Evolutionary conservation across 2,888 invertebrate species (phyloP).

Genomic region (Polyommatus iphigenia): DNA sequence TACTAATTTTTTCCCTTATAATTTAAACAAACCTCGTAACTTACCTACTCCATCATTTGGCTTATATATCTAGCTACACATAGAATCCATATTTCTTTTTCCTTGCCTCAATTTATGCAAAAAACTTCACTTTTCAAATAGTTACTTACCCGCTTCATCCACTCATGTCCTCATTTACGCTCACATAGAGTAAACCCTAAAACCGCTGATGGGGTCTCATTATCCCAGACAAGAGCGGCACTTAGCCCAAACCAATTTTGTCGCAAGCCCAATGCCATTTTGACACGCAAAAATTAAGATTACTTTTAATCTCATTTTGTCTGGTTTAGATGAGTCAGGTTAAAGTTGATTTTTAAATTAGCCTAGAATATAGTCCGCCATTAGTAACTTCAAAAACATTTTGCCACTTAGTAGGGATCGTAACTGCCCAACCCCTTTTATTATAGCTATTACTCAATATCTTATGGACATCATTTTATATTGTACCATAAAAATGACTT

Average conservation of each 20-base stretch:
- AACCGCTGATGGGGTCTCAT: not conserved
- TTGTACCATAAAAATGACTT: not conserved
- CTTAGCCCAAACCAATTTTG: not conserved
- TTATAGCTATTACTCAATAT: not conserved
- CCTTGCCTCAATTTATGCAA: too few species aligned
- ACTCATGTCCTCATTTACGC: not conserved
- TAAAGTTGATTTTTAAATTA: too few species aligned
- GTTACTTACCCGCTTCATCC: too few species aligned
- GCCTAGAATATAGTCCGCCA: not conserved
- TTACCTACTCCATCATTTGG: too few species aligned
- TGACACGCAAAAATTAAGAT: not conserved
- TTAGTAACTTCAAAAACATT: not conserved
- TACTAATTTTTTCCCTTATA: too few species aligned
- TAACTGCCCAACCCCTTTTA: not conserved
- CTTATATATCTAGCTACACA: too few species aligned
- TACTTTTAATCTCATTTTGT: not conserved
- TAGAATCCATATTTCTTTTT: too few species aligned
- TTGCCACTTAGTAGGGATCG: not conserved
- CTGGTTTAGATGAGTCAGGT: not conserved
- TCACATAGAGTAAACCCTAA: not conserved
- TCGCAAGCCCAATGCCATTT: not conserved
- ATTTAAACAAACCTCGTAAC: too few species aligned
- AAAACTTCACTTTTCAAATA: too few species aligned
- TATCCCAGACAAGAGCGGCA: conserved; percentile 4
- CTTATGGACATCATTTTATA: not conserved